These are phyloP conservation scores for Zeus faber DNA, from an alignment of 2,113 vertebrate genomes.

Conservation along the genomic window DNA sequence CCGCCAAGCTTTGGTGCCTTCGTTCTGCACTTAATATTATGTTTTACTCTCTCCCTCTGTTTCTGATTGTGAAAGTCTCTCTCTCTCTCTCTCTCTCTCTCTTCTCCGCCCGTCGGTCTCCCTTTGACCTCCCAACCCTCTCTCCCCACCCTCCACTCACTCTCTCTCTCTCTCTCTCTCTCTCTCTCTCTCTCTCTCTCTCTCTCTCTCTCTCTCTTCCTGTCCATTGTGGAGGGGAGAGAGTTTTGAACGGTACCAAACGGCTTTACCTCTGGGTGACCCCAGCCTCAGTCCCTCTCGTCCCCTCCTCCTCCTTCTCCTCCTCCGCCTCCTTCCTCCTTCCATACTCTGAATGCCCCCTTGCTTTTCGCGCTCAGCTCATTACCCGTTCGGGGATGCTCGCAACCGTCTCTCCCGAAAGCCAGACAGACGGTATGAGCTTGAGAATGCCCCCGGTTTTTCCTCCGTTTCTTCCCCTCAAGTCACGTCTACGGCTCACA, in stretches of 20 bases:
- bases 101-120: too few relatives aligned
- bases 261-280: slow-evolving; percentile 70
- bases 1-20: slow-evolving; percentile 20
- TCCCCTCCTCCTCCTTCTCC: slow-evolving; percentile 8
- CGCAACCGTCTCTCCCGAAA: slow-evolving; percentile 11
- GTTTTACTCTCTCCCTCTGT: neutral
- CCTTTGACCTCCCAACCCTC: too few relatives aligned
- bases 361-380: slow-evolving; percentile 38
- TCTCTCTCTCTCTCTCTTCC: slow-evolving; percentile 39
- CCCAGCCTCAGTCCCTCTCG: slow-evolving; percentile 34
- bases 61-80: neutral
- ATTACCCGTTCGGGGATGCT: slow-evolving; percentile 35
- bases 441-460: neutral
- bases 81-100: slow-evolving; percentile 33
- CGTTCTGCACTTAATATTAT: neutral
- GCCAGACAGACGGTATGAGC: slow-evolving; percentile 4
- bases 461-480: too few relatives aligned
- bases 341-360: too few relatives aligned
- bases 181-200: neutral
- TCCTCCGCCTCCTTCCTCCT: slow-evolving; percentile 12
- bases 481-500: neutral
- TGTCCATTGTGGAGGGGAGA: slow-evolving; percentile 45
- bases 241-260: slow-evolving; percentile 48
- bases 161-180: slow-evolving; percentile 33
- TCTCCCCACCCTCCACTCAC: slow-evolving; percentile 19